Evolutionary conservation across 2,113 vertebrate genomes (phyloP).

Genomic region (Menura novaehollandiae): DNA sequence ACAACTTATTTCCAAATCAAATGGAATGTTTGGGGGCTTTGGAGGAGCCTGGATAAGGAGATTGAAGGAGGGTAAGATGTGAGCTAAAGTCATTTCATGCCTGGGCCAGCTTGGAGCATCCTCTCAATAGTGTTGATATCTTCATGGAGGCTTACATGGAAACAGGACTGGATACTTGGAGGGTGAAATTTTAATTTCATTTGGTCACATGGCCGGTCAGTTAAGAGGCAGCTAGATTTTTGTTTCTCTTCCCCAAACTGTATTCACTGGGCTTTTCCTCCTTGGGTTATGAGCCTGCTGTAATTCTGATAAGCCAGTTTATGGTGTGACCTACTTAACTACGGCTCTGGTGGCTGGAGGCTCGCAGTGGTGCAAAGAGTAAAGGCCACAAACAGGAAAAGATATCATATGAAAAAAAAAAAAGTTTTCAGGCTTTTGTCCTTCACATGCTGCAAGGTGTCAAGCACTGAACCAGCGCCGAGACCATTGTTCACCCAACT

Average conservation of each 20-base stretch:
- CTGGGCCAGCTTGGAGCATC: neutral
- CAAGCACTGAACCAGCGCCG: neutral
- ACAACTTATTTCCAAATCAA: neutral
- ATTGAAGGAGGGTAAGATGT: accelerated
- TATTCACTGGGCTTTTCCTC: neutral
- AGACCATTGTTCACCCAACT: conserved; percentile 33
- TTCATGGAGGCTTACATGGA: neutral
- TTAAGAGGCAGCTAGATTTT: neutral
- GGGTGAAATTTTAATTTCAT: neutral
- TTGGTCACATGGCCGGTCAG: neutral
- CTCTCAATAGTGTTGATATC: accelerated
- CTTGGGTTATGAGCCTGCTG: neutral
- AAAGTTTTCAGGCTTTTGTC: conserved; percentile 15
- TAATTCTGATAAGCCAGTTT: neutral
- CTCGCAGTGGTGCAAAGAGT: neutral
- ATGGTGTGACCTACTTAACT: conserved; percentile 15
- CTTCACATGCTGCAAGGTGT: conserved; percentile 40
- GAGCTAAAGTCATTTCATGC: neutral
- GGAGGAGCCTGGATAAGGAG: neutral
- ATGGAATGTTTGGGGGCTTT: neutral
- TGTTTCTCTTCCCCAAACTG: neutral
- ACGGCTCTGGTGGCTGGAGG: neutral
- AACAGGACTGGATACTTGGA: neutral
- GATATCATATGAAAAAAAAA: conserved; percentile 2
- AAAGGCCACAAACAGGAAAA: conserved; percentile 55